Evolutionary conservation across 2,888 invertebrate genomes (phyloP).

Genomic region (Venustoraphidia nigricollis): DNA sequence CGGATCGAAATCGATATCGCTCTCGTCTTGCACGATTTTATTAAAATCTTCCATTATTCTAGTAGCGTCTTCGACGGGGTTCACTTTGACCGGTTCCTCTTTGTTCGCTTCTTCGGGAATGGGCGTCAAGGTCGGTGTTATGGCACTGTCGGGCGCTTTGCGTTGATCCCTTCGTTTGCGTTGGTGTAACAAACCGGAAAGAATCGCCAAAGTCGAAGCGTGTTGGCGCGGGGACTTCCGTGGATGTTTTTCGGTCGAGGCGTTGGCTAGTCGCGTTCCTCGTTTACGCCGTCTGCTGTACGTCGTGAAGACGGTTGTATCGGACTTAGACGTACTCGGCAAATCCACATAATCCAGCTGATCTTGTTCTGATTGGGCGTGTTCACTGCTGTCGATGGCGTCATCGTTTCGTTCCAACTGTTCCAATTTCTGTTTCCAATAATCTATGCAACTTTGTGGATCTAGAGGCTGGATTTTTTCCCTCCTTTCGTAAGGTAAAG

Average conservation of each 20-base stretch:
- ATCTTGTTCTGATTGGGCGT: slow-evolving; percentile 7
- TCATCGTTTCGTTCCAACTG: slow-evolving; percentile 10
- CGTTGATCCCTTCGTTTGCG: slow-evolving; percentile 25
- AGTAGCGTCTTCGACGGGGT: slow-evolving; percentile 3
- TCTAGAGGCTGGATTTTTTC: slow-evolving; percentile 40
- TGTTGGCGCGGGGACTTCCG: slow-evolving; percentile 78
- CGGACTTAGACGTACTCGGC: no score
- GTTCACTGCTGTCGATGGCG: slow-evolving; percentile 13
- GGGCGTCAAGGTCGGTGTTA: neutral
- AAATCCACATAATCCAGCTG: slow-evolving; percentile 6
- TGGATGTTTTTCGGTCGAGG: slow-evolving; percentile 36
- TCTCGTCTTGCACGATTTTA: slow-evolving; percentile 16
- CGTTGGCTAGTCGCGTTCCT: slow-evolving; percentile 31
- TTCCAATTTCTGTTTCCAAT: no score
- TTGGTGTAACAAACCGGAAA: slow-evolving; percentile 47
- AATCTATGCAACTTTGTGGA: slow-evolving; percentile 32
- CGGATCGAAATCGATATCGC: slow-evolving; percentile 16
- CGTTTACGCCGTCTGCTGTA: slow-evolving; percentile 5
- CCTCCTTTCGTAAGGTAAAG: slow-evolving; percentile 63
- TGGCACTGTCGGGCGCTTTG: slow-evolving; percentile 1
- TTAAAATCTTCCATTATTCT: slow-evolving; percentile 5
- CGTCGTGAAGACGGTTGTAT: no score
- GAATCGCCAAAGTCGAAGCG: slow-evolving; percentile 72
- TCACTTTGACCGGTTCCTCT: neutral
- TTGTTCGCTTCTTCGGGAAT: neutral